Percentiles rank a stretch among this genome's conserved stretches.
These are phyloP conservation scores for Syngnathus acus DNA, from an alignment of 2,797 vertebrate genomes.

Conservation along the genomic window DNA sequence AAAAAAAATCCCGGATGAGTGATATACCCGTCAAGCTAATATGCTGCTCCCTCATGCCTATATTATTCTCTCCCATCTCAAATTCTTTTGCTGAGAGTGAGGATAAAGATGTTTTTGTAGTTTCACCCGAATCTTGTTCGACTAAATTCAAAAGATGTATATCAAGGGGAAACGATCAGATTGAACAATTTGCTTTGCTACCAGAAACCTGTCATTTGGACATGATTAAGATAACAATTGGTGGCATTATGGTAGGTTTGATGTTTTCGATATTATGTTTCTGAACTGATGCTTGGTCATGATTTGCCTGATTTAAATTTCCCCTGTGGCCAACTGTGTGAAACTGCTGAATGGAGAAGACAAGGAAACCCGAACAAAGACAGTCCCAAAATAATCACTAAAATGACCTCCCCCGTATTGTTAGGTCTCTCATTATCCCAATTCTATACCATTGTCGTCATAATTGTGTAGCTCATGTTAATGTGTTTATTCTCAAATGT, in stretches of 20 bases:
- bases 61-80: conserved; percentile 9
- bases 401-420: background rate
- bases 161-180: background rate
- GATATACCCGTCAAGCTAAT: conserved; percentile 16
- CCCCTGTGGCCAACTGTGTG: background rate
- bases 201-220: background rate
- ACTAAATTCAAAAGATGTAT: background rate
- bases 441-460: background rate
- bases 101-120: background rate
- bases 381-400: background rate
- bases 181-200: background rate
- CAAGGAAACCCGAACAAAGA: background rate
- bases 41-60: conserved; percentile 7
- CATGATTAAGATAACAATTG: background rate
- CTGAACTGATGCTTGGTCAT: background rate
- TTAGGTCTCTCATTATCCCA: background rate
- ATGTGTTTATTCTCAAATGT: background rate
- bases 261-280: background rate
- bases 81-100: background rate
- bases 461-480: background rate
- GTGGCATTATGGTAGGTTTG: background rate
- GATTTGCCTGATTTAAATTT: background rate
- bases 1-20: conserved; percentile 25
- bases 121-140: background rate
- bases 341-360: background rate